phyloP scores from a whole-genome alignment of 2,888 invertebrate species.

The Dasysyrphus albostriatus region DNA sequence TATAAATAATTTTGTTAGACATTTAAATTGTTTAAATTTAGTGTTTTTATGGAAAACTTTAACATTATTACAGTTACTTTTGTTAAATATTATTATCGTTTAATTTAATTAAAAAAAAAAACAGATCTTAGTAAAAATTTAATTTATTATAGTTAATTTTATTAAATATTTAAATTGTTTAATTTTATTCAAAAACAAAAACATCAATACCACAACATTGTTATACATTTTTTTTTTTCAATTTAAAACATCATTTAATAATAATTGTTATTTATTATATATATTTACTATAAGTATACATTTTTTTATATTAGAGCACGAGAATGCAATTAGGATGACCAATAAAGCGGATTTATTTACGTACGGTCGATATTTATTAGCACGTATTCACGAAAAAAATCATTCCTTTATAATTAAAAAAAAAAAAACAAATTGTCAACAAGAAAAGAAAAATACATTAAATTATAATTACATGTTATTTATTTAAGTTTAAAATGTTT shows the following conservation, averaged over 20 bases:
- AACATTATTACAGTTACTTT: not conserved
- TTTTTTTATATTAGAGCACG: conserved; percentile 51
- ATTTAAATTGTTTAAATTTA: conserved; percentile 18
- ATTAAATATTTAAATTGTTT: not conserved
- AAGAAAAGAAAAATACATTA: not conserved
- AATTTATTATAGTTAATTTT: not conserved
- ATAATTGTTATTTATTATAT: conserved; percentile 18
- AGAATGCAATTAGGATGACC: conserved; percentile 48
- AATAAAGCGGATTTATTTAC: conserved; percentile 20
- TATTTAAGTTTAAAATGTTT: conserved; percentile 25
- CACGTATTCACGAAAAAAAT: conserved; percentile 33
- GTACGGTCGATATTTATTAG: conserved; percentile 36
- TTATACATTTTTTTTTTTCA: conserved; percentile 17
- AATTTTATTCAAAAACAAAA: not conserved
- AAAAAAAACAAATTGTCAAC: conserved; percentile 2
- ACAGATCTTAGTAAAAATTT: not conserved
- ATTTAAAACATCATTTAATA: not conserved
- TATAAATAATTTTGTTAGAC: not conserved
- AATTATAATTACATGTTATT: conserved; percentile 21
- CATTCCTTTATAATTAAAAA: conserved; percentile 53
- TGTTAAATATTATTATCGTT: not conserved
- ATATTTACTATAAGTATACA: not conserved
- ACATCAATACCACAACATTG: conserved; percentile 35
- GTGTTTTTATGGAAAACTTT: not conserved
- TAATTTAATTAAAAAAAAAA: conserved; percentile 12